A percentile compares a stretch with the other conserved stretches of the same genome.
Evolutionary conservation across 2,797 vertebrate species (phyloP).

Genomic region (Gallinago solitaria): DNA sequence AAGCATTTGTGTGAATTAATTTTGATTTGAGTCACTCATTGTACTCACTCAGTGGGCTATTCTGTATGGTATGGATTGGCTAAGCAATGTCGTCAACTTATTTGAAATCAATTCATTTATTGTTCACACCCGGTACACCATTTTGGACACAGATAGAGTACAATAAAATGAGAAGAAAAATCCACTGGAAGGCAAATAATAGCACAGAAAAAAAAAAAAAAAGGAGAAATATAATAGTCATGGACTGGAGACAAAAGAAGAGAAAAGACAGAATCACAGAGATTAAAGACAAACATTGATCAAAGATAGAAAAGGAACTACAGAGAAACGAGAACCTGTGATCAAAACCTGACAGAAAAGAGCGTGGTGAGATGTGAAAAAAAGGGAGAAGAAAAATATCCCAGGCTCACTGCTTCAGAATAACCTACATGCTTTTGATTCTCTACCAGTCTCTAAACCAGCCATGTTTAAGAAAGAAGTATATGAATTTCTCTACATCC

Average conservation of each 20-base stretch:
- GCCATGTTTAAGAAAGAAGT: not conserved
- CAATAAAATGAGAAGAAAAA: conserved; percentile 6
- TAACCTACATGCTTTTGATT: not conserved
- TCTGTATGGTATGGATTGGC: not conserved
- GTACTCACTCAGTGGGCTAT: not conserved
- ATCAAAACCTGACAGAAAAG: conserved; percentile 48
- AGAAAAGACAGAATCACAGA: not conserved
- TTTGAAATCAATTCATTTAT: conserved; percentile 50
- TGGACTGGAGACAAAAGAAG: conserved; percentile 19
- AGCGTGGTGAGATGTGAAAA: not conserved
- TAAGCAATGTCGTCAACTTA: not conserved
- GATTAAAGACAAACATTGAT: conserved; percentile 57
- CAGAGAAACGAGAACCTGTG: conserved; percentile 9
- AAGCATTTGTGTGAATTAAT: not conserved
- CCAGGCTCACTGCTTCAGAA: not conserved
- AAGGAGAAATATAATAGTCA: not conserved
- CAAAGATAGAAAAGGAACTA: conserved; percentile 26
- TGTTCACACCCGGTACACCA: not conserved
- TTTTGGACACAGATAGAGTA: not conserved
- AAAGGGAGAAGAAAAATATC: not conserved
- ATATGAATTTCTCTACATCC: not conserved
- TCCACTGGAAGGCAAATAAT: conserved; percentile 19
- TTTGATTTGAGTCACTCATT: conserved; percentile 19
- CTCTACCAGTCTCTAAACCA: not conserved
- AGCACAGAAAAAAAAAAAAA: not conserved